Base-by-base conservation (phyloP, 1,140 invertebrate genomes). In the Euwallacea similis region DNA sequence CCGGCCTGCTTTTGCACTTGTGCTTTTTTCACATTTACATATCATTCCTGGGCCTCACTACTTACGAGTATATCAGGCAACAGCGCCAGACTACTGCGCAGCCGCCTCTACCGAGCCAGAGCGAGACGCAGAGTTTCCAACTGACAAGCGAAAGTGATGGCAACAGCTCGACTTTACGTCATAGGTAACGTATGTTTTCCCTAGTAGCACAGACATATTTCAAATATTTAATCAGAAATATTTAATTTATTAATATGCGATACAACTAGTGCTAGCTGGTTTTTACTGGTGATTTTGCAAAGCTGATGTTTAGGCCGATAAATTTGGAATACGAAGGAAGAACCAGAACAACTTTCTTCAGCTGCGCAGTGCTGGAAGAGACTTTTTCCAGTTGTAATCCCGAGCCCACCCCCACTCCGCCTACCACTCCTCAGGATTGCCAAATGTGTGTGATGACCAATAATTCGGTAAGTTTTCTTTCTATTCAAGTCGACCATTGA, bases 1-100 rank as follows among this genome's bases (percentile, higher is more conserved):
- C 91, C 0, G 88, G 89, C 16, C 83, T 97, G 16, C 84, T 98
- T 8, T 84, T 94, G 15, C 95, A 98, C 84, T 84, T 98, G 21
- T 93, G 93, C 79, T 90, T 92, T 79, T 96, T 96, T 82, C 93
- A 96, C 82, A 88, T 93, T 54, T 96, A 95, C 81, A 93, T 95
- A 78, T 90, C 90, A 7, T 88, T 89, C 72, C 82, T 94, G 64
- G 93, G 93, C 0, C 82, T 96, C 13, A 95, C 94, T 7, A 97
- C 94, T 0, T 97, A 95, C 81, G 94, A 96, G 80, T 97, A 95
- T 80, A 90, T 94, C 53, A 80, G 88, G 2, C 87, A 85, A 64
- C 88, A 89, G 75, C 80, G 88, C 0, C 84, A 80, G 53, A 76
- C 71, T 41, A 74, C 73, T 42, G 50, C 41, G 7, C 72, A 70